Evolutionary conservation across 2,888 invertebrate genomes (phyloP), one percentile per base, ranked within the genome.

Genomic region (Horisme vitalbata): DNA sequence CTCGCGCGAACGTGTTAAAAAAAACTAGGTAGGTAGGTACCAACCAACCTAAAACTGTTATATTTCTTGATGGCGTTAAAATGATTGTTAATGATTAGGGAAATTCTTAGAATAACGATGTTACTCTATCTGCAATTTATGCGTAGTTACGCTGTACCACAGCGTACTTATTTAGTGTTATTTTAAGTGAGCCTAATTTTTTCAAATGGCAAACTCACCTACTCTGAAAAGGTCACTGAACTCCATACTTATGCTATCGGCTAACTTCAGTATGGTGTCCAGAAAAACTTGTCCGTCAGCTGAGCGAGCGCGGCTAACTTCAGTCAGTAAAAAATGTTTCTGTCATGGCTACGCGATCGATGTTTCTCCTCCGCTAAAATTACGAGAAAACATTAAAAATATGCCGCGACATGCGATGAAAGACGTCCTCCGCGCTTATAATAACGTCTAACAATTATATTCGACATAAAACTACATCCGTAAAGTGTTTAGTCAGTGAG

Each of bases 311-410:
- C 61, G 33, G 67, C 81, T 54, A 65, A 79, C 79, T 88, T 88
- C 86, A 76, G 59, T 68, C 73, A 73, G 77, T 79, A 66, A 79
- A 84, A 79, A 82, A 71, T 70, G 71, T 71, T 78, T 73, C 86
- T 87, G 87, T 86, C 88, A 88, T 88, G 88, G 87, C 85, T 74
- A 57, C 79, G 69, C 84, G 85, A 88, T 88, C 88, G 86, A 88
- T 88, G 78, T 61, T 73, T 63, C 71, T 71, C 66, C 68, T 70
- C 71, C 69, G 73, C 65, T 79, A 75, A 83, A 81, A 80, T 76
- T 71, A 73, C 76, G 79, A 72, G 71, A 83, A 86, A 85, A 83
- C 76, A 75, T 75, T 68, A 75, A 77, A 80, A 87, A 79, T 84
- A 83, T 83, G 82, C 73, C 75, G 77, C 68, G 74, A 62, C 61